phyloP scores from a whole-genome alignment of 1,140 invertebrate species.

The Campodea augens region DNA sequence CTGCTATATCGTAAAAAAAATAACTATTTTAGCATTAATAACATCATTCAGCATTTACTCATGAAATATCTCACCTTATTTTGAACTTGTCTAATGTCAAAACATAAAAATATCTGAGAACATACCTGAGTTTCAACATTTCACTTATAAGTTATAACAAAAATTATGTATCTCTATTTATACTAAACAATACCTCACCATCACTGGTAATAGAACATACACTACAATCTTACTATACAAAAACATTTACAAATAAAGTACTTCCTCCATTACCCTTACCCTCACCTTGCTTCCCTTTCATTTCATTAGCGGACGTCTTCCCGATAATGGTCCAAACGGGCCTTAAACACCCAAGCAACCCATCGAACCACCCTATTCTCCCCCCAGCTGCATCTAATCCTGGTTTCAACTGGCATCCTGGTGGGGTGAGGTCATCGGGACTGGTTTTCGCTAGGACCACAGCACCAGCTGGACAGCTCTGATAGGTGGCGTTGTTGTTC shows the following conservation, averaged over 20 bases:
- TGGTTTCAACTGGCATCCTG: conserved; percentile 4
- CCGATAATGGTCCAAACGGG: conserved; percentile 69
- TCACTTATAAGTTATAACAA: not conserved
- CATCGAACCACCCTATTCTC: conserved; percentile 46
- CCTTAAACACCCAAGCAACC: conserved; percentile 63
- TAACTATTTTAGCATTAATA: too few relatives aligned
- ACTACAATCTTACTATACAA: too few relatives aligned
- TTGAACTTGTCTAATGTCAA: too few relatives aligned
- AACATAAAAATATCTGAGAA: not conserved
- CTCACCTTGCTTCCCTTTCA: conserved; percentile 29
- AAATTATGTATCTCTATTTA: too few relatives aligned
- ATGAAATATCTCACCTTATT: too few relatives aligned
- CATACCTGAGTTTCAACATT: not conserved
- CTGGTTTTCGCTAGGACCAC: conserved; percentile 3
- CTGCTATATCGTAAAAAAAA: too few relatives aligned
- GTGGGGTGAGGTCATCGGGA: conserved; percentile 14
- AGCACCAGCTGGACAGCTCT: conserved; percentile 6
- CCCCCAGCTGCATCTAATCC: not conserved
- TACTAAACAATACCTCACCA: too few relatives aligned
- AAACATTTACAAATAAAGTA: too few relatives aligned
- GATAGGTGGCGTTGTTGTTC: conserved; percentile 1
- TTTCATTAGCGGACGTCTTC: conserved; percentile 47
- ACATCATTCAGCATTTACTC: too few relatives aligned
- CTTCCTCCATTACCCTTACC: not conserved
- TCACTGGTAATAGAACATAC: too few relatives aligned